These are phyloP conservation scores for Cotesia congregata DNA, from an alignment of 2,888 invertebrate genomes.

Conservation along the genomic window DNA sequence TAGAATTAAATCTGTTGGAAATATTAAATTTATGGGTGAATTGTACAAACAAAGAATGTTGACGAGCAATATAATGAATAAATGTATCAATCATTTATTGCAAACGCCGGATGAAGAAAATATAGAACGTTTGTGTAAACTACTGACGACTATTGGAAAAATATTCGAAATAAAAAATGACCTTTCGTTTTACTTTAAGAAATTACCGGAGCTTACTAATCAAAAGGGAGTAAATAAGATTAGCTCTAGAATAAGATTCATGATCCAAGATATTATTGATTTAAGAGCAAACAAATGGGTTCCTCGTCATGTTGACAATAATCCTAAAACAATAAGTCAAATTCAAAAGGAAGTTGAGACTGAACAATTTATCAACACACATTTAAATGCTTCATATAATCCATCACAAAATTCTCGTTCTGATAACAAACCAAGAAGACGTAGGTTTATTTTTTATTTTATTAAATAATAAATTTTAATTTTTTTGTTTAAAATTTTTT, in stretches of 20 bases:
- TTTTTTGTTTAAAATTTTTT: too few species aligned
- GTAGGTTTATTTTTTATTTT: constrained; percentile 56
- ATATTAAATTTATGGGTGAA: constrained; percentile 87
- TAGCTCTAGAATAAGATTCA: constrained; percentile 79
- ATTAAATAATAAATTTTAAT: too few species aligned
- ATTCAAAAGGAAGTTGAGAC: constrained; percentile 91
- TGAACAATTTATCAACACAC: constrained; percentile 79
- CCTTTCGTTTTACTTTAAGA: constrained; percentile 74
- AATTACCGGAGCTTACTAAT: constrained; percentile 80
- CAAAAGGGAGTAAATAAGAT: constrained; percentile 69
- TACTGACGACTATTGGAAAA: constrained; percentile 91
- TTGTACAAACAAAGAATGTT: constrained; percentile 93
- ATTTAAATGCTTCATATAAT: constrained; percentile 71
- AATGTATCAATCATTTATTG: constrained; percentile 85
- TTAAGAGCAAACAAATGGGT: constrained; percentile 87
- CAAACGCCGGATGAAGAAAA: constrained; percentile 82
- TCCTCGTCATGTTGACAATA: constrained; percentile 86
- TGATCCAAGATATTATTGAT: constrained; percentile 94
- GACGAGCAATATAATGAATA: constrained; percentile 88
- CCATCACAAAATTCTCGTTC: constrained; percentile 73
- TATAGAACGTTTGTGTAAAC: constrained; percentile 92
- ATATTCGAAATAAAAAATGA: constrained; percentile 75
- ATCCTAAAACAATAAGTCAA: constrained; percentile 89
- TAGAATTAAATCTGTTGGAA: constrained; percentile 89
- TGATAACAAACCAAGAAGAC: constrained; percentile 69